Evolutionary conservation across 2,797 vertebrate genomes (phyloP).

Genomic region (Hippoglossus hippoglossus): DNA sequence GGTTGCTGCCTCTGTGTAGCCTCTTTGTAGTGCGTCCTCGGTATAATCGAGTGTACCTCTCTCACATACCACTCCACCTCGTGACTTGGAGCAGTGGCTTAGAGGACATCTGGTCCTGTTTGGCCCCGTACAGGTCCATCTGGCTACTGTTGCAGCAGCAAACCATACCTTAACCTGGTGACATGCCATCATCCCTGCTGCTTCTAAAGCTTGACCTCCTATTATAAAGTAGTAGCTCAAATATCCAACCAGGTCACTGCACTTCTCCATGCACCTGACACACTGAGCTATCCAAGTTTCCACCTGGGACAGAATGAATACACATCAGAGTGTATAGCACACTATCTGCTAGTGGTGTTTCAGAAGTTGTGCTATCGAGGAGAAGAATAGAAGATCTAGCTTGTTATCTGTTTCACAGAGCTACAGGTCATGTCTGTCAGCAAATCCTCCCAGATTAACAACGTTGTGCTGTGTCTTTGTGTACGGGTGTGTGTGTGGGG

Average conservation of each 20-base stretch:
- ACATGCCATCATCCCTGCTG: conserved; percentile 29
- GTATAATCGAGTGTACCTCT: conserved; percentile 49
- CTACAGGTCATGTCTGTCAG: conserved; percentile 46
- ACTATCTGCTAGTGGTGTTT: conserved; percentile 14
- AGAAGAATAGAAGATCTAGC: conserved; percentile 33
- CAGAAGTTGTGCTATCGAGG: neutral
- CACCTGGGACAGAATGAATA: conserved; percentile 6
- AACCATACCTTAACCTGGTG: conserved; percentile 22
- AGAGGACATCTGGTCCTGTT: conserved; percentile 55
- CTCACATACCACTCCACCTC: conserved; percentile 37
- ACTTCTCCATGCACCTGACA: conserved; percentile 9
- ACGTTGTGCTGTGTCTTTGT: conserved; percentile 20
- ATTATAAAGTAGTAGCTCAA: conserved; percentile 5
- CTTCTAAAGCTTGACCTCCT: conserved; percentile 33
- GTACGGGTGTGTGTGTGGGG: neutral
- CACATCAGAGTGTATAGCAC: neutral
- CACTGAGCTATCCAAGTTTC: conserved; percentile 23
- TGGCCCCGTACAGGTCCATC: conserved; percentile 40
- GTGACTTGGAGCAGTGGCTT: conserved; percentile 46
- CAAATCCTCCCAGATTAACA: conserved; percentile 50
- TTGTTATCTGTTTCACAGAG: conserved; percentile 41
- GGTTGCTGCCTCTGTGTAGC: conserved; percentile 34
- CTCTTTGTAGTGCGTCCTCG: conserved; percentile 32
- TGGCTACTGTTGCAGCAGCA: conserved; percentile 37
- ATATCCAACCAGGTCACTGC: conserved; percentile 3